Evolutionary conservation across 2,113 vertebrate species (phyloP).

Genomic region (Apodemus speciosus): DNA sequence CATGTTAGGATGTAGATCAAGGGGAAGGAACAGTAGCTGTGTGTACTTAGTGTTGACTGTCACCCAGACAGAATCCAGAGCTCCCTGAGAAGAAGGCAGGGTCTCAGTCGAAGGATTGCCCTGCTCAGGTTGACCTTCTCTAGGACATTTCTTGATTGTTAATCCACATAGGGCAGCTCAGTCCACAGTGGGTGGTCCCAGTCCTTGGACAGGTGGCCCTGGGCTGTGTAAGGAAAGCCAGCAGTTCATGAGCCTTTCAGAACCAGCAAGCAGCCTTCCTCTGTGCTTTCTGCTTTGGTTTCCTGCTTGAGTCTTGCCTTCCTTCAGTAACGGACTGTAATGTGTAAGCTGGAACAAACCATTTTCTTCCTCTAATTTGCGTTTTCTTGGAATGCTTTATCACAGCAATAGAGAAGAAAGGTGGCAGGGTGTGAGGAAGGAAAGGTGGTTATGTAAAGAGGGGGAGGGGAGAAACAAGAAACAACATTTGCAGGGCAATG

Average conservation of each 20-base stretch:
- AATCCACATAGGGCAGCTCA: no score
- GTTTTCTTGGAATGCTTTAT: background rate
- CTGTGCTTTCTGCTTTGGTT: background rate
- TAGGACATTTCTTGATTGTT: no score
- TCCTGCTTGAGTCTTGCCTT: background rate
- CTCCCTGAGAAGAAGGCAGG: background rate
- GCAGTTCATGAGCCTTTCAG: background rate
- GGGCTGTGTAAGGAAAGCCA: background rate
- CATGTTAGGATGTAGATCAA: background rate
- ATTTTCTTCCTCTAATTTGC: background rate
- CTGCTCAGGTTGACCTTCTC: background rate
- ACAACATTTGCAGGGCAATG: background rate
- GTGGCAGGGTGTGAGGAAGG: background rate
- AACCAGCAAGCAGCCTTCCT: background rate
- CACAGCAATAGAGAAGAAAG: background rate
- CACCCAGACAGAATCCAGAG: background rate
- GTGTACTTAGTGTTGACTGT: background rate
- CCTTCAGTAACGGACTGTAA: no score
- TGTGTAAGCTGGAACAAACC: no score
- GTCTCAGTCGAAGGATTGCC: no score
- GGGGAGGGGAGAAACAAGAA: accelerated
- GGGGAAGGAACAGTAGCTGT: background rate
- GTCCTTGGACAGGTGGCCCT: background rate
- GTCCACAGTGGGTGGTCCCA: background rate
- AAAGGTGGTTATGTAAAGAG: background rate